phyloP scores from a whole-genome alignment of 2,797 vertebrate species.

The Malacoraja senta region DNA sequence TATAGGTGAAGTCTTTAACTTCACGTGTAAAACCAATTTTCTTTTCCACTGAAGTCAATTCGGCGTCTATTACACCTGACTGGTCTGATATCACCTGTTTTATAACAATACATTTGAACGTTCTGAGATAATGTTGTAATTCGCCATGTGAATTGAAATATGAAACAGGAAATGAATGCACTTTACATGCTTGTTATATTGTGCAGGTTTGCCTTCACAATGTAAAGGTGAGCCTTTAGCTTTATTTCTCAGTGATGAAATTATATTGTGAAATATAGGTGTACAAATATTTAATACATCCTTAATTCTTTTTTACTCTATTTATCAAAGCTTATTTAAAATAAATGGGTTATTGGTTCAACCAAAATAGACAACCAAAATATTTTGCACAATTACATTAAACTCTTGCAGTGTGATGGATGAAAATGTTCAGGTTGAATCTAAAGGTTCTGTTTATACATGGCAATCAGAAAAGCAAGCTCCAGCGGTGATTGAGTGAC shows the following conservation, averaged over 20 bases:
- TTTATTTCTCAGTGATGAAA: background rate
- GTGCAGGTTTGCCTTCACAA: background rate
- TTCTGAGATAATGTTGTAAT: background rate
- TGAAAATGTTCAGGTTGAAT: background rate
- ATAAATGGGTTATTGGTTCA: conserved; percentile 16
- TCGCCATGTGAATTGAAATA: background rate
- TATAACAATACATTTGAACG: background rate
- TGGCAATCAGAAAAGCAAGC: background rate
- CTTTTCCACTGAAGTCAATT: background rate
- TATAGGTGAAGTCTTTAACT: background rate
- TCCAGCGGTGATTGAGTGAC: conserved; percentile 22
- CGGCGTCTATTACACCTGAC: background rate
- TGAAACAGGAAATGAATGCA: background rate
- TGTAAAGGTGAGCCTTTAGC: background rate
- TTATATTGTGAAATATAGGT: background rate
- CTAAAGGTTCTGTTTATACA: background rate
- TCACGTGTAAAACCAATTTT: background rate
- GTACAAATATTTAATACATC: background rate
- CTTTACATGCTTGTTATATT: conserved; percentile 6
- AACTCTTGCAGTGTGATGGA: background rate
- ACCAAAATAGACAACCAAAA: background rate
- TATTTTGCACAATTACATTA: background rate
- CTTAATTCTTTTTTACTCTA: background rate
- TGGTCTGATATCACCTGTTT: background rate
- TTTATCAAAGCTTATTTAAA: conserved; percentile 11